phyloP scores from a whole-genome alignment of 2,797 vertebrate species.

The Thripadectes ignobilis region DNA sequence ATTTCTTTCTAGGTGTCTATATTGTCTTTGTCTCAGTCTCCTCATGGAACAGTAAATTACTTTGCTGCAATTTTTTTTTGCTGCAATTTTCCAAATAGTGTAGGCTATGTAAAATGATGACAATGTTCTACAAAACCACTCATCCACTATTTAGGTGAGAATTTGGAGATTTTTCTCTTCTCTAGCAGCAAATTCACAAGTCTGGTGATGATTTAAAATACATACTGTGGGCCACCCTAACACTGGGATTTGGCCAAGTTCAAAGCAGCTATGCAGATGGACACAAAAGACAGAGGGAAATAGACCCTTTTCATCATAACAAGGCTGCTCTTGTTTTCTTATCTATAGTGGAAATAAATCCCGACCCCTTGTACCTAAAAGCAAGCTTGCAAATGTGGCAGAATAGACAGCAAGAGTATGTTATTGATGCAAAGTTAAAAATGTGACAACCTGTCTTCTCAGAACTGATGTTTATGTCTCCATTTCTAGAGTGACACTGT shows the following conservation, averaged over 20 bases:
- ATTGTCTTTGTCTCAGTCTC: background rate
- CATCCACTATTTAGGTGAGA: background rate
- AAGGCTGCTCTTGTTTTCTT: constrained; percentile 66
- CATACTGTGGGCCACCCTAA: background rate
- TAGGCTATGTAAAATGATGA: background rate
- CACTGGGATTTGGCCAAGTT: constrained; percentile 59
- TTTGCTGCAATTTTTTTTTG: background rate
- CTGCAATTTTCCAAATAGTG: constrained; percentile 21
- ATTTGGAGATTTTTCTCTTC: background rate
- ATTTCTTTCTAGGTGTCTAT: background rate
- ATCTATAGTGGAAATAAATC: constrained; percentile 29
- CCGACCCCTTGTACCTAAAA: constrained; percentile 51
- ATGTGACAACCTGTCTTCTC: constrained; percentile 32
- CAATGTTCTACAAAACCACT: background rate
- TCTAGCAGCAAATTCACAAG: constrained; percentile 7
- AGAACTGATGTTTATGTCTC: background rate
- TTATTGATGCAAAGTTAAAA: constrained; percentile 54
- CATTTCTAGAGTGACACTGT: background rate
- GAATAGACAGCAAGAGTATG: constrained; percentile 13
- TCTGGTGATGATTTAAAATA: constrained; percentile 54
- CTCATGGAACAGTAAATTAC: background rate
- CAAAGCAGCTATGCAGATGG: constrained; percentile 68
- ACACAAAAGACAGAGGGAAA: constrained; percentile 62
- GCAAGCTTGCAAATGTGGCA: constrained; percentile 51
- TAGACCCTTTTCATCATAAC: constrained; percentile 68